Conservation (phyloP, 2,888 invertebrate genomes). For the Lucinisca nassula region DNA sequence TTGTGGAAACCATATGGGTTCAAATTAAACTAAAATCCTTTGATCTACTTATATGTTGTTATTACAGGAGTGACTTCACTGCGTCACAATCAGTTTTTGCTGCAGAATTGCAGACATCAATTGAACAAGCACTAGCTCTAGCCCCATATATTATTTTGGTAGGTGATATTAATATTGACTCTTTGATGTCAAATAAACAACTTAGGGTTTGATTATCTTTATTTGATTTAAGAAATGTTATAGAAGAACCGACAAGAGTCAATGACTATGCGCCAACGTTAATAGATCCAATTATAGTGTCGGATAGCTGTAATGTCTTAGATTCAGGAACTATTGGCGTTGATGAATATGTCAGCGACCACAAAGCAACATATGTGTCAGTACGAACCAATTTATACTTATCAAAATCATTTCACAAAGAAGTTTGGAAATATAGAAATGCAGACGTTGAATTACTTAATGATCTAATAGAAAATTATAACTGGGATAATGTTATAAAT, state of each 20-base stretch:
- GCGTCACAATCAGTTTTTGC: not conserved
- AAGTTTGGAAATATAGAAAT: not conserved
- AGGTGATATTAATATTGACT: not conserved
- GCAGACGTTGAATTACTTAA: not conserved
- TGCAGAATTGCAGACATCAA: not conserved
- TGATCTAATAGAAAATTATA: not conserved
- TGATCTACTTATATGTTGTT: not conserved
- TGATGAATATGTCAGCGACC: not conserved
- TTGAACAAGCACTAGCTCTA: not conserved
- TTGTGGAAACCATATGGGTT: not conserved
- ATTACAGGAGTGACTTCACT: not conserved
- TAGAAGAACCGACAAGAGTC: not conserved
- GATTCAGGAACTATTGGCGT: not conserved
- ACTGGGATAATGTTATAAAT: not conserved
- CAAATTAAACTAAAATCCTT: not conserved
- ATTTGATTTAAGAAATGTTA: not conserved
- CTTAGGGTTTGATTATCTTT: not conserved
- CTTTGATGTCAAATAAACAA: not conserved
- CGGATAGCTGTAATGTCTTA: too few relatives aligned
- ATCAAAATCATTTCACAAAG: not conserved
- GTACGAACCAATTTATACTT: not conserved
- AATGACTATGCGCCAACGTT: not conserved
- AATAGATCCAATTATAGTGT: not conserved
- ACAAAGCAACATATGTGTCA: not conserved
- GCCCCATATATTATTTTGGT: not conserved